Base-by-base conservation (phyloP, 2,113 vertebrate genomes). In the Scopus umbretta region DNA sequence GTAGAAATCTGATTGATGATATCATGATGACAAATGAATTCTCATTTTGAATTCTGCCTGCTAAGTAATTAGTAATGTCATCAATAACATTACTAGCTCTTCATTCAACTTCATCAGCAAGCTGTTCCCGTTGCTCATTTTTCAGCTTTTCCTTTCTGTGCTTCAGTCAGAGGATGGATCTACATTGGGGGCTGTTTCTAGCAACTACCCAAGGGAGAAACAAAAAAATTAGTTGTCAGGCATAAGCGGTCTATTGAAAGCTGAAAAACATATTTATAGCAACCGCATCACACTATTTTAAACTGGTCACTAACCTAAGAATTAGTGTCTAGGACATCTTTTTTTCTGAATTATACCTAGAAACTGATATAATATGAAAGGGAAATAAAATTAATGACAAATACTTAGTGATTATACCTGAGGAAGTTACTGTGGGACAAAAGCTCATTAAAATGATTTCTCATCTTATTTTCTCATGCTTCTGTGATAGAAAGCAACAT, bases 41-140 rank as follows among this genome's bases (percentile, higher is more conserved):
- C 95, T 97, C 90, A 94, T 97, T 97, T 96, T 95, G 63, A 97
- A 96, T 97, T 97, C 96, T 97, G 96, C 82, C 92, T 90, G 91
- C 82, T 96, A 93, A 97, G 91, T 95, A 97, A 97, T 97, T 97
- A 97, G 94, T 86, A 97, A 97, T 97, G 92, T 95, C 96, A 96
- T 93, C 95, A 94, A 86, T 95, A 96, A 86, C 92, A 92, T 97
- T 97, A 96, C 93, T 89, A 92, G 73, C 87, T 96, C 95, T 91
- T 95, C 91, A 90, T 91, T 97, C 96, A 95, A 91, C 82, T 94
- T 96, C 92, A 91, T 94, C 87, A 95, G 76, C 94, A 97, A 95
- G 91, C 93, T 97, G 80, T 93, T 96, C 82, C 56, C 4, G 0
- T 92, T 94, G 63, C 82, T 97, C 92, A 92, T 97, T 96, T 97